These are phyloP conservation scores for Drosophila maculinotata DNA, from an alignment of 2,888 invertebrate genomes.

Conservation along the genomic window DNA sequence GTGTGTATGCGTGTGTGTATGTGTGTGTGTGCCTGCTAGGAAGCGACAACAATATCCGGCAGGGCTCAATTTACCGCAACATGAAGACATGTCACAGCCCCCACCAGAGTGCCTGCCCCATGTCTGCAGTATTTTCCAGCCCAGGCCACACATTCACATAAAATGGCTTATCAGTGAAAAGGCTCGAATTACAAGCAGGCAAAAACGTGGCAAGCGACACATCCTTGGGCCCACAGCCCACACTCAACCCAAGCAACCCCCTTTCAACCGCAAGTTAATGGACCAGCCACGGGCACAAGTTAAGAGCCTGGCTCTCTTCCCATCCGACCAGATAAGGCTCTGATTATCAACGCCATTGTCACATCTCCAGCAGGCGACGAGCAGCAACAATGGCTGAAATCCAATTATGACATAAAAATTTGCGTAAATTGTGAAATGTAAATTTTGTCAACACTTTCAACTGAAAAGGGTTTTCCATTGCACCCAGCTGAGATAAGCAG, in stretches of 20 bases:
- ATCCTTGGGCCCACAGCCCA: slow-evolving; percentile 28
- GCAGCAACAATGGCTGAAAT: slow-evolving; percentile 61
- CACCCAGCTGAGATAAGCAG: slow-evolving; percentile 52
- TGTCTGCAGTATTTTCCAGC: not conserved
- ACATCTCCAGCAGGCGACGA: slow-evolving; percentile 50
- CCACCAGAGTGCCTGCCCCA: no score
- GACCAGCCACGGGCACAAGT: slow-evolving; percentile 36
- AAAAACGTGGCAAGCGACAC: slow-evolving; percentile 39
- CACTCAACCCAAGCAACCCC: slow-evolving; percentile 11
- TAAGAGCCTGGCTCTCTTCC: slow-evolving; percentile 5
- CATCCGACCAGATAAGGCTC: slow-evolving; percentile 20
- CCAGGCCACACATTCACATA: slow-evolving; percentile 46
- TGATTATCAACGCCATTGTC: slow-evolving; percentile 73
- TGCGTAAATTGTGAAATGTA: slow-evolving; percentile 78
- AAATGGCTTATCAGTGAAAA: slow-evolving; percentile 74
- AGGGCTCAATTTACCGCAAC: slow-evolving; percentile 69
- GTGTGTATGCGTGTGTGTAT: slow-evolving; percentile 3
- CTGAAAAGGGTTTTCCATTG: slow-evolving; percentile 45
- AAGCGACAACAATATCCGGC: slow-evolving; percentile 63
- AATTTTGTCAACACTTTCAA: slow-evolving; percentile 66
- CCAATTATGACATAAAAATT: slow-evolving; percentile 79
- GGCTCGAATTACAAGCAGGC: slow-evolving; percentile 66
- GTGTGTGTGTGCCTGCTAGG: slow-evolving; percentile 10
- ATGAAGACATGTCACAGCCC: slow-evolving; percentile 32
- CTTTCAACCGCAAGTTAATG: slow-evolving; percentile 43